Evolutionary conservation across 2,797 vertebrate genomes (phyloP), one percentile per base, ranked within the genome.

Genomic region (Chromis chromis): DNA sequence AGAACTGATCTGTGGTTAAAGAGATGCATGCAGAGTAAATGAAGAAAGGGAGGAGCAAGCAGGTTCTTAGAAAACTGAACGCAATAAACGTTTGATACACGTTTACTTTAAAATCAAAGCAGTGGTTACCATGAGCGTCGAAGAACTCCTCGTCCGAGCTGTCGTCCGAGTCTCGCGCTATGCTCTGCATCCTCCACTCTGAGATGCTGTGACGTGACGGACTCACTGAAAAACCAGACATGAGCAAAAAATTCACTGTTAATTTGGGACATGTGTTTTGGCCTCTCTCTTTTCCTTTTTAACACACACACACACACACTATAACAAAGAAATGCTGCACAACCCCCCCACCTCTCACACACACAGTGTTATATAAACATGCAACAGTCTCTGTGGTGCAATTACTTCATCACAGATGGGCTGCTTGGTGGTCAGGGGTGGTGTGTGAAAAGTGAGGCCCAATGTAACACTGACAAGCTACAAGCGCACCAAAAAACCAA

Each of bases 121-220:
- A 31, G 48, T 11, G 33, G 62, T 63, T 96, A 98, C 97, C 97
- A 19, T 97, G 94, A 24, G 97, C 97, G 54, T 99, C 97, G 25
- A 99, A 99, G 94, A 97, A 99, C 91, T 99, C 97, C n/a, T 99
- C 97, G 0, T 98, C 97, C 0, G 96, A 97, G 93, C 97, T 97
- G 89, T 98, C 96, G 0, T 99, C 97, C 0, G 97, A 99, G 91
- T 99, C 97, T 58, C 97, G 93, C 21, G 97, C 97, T 13, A 99
- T 99, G 85, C 97, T 99, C 94, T 99, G 96, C 97, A 99, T 98
- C 88, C 97, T 95, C 97, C 97, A 98, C 90, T 99, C 97, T 0
- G 96, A 97, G 89, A 98, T 91, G 92, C 96, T 97, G 92, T 97
- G 97, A 84, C 95, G 95, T 3, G 97, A 97, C 8, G 97, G 97